These are phyloP conservation scores for Hydropotes inermis DNA, from an alignment of 2,113 vertebrate species.

Conservation along the genomic window DNA sequence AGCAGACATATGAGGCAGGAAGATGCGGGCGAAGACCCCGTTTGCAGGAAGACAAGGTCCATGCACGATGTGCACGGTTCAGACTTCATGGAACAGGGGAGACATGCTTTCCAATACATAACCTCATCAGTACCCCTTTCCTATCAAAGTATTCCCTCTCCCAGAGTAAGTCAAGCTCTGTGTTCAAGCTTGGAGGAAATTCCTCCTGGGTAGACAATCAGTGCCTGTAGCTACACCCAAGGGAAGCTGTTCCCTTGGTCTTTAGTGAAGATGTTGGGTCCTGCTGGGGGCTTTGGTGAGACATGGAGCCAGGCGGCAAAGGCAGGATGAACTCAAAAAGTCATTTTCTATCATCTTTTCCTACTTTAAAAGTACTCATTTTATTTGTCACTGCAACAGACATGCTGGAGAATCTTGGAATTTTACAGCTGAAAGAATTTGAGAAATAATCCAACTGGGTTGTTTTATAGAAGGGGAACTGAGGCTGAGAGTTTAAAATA, in stretches of 20 bases:
- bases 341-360: background rate
- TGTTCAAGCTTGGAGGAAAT: background rate
- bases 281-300: background rate
- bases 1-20: background rate
- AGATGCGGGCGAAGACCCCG: background rate
- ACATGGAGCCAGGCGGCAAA: rapidly evolving
- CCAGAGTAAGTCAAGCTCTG: background rate
- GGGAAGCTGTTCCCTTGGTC: background rate
- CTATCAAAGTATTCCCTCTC: background rate
- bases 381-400: background rate
- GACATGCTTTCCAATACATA: background rate
- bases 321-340: background rate
- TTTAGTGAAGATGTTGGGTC: background rate
- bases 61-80: background rate
- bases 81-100: background rate
- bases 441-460: background rate
- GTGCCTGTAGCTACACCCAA: background rate
- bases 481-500: background rate
- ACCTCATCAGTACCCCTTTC: background rate
- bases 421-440: background rate
- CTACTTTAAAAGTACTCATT: background rate
- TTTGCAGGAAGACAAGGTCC: background rate
- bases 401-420: background rate
- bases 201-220: background rate
- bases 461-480: background rate